These are phyloP conservation scores for Spongilla lacustris DNA, from an alignment of 37 sponge, comb jelly and placozoan species.

Conservation along the genomic window DNA sequence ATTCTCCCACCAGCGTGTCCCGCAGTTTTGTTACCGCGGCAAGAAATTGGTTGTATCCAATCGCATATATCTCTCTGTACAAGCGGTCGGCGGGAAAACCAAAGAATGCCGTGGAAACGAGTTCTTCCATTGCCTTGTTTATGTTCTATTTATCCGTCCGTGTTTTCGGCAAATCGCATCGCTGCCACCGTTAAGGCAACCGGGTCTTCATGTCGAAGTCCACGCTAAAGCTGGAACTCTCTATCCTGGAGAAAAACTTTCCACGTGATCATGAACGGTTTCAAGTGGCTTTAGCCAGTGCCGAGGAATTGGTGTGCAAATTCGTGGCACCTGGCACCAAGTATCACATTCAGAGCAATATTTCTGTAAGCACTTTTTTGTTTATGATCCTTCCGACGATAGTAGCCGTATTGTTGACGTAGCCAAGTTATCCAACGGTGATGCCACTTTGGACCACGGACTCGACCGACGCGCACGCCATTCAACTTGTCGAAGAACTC, in stretches of 20 bases:
- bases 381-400: not conserved
- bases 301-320: slow-evolving; percentile 78
- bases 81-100: slow-evolving; percentile 38
- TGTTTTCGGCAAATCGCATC: not conserved
- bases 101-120: slow-evolving; percentile 32
- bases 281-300: slow-evolving; percentile 51
- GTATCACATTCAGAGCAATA: slow-evolving; percentile 62
- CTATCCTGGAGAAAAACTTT: slow-evolving; percentile 76
- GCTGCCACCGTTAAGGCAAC: not conserved
- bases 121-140: not conserved
- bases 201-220: slow-evolving; percentile 41
- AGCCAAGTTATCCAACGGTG: slow-evolving; percentile 80
- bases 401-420: not conserved
- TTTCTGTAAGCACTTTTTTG: slow-evolving; percentile 64
- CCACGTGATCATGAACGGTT: slow-evolving; percentile 63
- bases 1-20: slow-evolving; percentile 35
- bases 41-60: slow-evolving; percentile 49
- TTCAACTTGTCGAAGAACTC: slow-evolving; percentile 65
- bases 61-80: slow-evolving; percentile 37
- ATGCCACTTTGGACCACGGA: slow-evolving; percentile 83
- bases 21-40: slow-evolving; percentile 25
- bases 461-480: slow-evolving; percentile 33
- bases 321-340: slow-evolving; percentile 48
- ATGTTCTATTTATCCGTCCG: not conserved
- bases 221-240: slow-evolving; percentile 57